phyloP scores from a whole-genome alignment of 2,797 vertebrate genomes.

The Babyrousa celebensis region DNA sequence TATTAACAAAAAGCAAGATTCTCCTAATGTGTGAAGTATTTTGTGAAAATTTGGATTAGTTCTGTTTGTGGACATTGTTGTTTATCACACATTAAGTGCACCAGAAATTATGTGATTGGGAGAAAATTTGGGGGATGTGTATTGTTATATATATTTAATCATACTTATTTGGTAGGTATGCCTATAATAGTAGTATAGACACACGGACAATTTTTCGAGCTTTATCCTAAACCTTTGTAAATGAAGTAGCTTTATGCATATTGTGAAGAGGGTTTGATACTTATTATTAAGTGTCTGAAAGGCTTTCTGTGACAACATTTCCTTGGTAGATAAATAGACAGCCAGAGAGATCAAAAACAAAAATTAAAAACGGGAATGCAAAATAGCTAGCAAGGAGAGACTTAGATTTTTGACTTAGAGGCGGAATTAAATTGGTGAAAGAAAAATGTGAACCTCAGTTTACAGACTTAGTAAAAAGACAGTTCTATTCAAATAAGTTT shows the following conservation, averaged over 20 bases:
- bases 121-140: background rate
- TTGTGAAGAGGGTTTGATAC: background rate
- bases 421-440: slow-evolving; percentile 2
- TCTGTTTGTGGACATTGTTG: slow-evolving; percentile 19
- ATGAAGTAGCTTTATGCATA: background rate
- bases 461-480: slow-evolving; percentile 3
- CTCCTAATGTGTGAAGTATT: slow-evolving; percentile 31
- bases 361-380: slow-evolving; percentile 11
- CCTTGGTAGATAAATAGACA: slow-evolving; percentile 20
- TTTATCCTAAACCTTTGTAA: slow-evolving; percentile 69
- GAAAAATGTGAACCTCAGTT: background rate
- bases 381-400: slow-evolving; percentile 28
- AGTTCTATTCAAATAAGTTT: background rate
- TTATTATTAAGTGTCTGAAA: background rate
- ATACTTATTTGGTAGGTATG: slow-evolving; percentile 43
- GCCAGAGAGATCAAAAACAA: slow-evolving; percentile 30
- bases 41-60: slow-evolving; percentile 11
- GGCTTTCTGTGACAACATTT: slow-evolving; percentile 62
- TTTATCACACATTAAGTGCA: background rate
- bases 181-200: slow-evolving; percentile 35
- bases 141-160: slow-evolving; percentile 54
- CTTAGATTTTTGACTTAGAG: slow-evolving; percentile 21
- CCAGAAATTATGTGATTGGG: slow-evolving; percentile 22
- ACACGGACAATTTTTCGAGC: slow-evolving; percentile 42
- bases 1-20: slow-evolving; percentile 58